A percentile compares a stretch with the other conserved stretches of the same genome.
Conservation (phyloP, 1,140 invertebrate species). For the Octopus bimaculoides region DNA sequence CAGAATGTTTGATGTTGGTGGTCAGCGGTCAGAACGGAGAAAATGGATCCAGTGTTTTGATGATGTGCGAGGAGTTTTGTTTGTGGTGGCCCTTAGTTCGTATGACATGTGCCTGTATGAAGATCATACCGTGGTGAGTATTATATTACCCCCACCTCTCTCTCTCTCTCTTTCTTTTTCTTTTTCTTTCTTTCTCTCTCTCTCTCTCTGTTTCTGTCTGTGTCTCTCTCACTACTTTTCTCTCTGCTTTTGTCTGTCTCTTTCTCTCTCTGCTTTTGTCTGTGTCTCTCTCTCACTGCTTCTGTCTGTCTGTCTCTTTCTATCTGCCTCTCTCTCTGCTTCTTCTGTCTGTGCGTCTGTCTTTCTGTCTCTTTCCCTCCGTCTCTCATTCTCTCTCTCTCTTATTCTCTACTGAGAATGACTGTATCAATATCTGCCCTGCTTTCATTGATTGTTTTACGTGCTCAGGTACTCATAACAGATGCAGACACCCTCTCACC, state of each 20-base stretch:
- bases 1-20: conserved; percentile 61
- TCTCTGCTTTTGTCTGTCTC: not conserved
- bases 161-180: not conserved
- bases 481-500: too few species aligned
- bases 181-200: not conserved
- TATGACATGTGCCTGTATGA: conserved; percentile 66
- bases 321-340: not conserved
- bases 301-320: not conserved
- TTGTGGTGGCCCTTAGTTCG: conserved; percentile 68
- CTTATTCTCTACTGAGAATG: too few species aligned
- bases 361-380: not conserved
- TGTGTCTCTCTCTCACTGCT: not conserved
- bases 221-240: not conserved
- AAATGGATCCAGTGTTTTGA: conserved; percentile 69
- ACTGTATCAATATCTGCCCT: too few species aligned
- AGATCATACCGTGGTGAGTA: conserved; percentile 58
- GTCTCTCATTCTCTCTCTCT: too few species aligned
- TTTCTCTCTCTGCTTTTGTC: not conserved
- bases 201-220: not conserved
- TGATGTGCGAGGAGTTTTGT: conserved; percentile 67
- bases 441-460: too few species aligned
- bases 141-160: not conserved
- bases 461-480: too few species aligned
- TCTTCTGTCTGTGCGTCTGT: not conserved
- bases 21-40: conserved; percentile 62